Base-by-base conservation (phyloP, 2,113 vertebrate species). In the Camarhynchus parvulus region DNA sequence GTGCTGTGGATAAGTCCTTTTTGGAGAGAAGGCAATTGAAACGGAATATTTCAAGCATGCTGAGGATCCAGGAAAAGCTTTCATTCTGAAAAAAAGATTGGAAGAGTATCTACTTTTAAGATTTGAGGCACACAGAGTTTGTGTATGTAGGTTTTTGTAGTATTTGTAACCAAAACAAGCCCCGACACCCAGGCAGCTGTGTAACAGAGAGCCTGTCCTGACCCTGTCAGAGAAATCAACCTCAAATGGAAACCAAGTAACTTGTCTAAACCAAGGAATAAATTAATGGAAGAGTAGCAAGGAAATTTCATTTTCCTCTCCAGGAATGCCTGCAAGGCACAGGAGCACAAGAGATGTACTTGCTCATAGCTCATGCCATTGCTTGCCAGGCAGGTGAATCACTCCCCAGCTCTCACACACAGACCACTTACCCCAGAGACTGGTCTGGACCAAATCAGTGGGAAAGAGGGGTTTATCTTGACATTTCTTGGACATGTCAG, bases 161-260 rank as follows among this genome's bases (percentile, higher is more conserved):
- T 23, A 22, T 49, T 25, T 6, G 0, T 56, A 46, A 64, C 15
- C 6, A 76, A 76, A 69, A 53, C n/a, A 76, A 90, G 33, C 6
- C 11, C 7, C 13, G 55, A 19, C 24, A 41, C 5, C 0, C 7
- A 78, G 13, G 6, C 17, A 78, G 13, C 1, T 4, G 8, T 69
- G 33, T 62, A 53, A 83, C 1, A 3, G 8, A 33, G 7, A 52
- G 11, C 20, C 20, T 76, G 28, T 55, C 19, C 37, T 59, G 18
- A 72, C 30, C 64, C 30, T 53, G 33, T 27, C 20, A 27, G 81
- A 66, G 68, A 89, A 89, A 80, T 30, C 20, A 83, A 11, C 7
- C 5, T 5, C 20, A 41, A 6, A 15, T 35, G 15, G 23, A 78
- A 70, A 44, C 28, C 61, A 63, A 63, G 16, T 24, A 76, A 41